Evolutionary conservation across 64 coral and sea anemone species (phyloP), one percentile per base, ranked within the genome.

Genomic region (Pocillopora verrucosa): DNA sequence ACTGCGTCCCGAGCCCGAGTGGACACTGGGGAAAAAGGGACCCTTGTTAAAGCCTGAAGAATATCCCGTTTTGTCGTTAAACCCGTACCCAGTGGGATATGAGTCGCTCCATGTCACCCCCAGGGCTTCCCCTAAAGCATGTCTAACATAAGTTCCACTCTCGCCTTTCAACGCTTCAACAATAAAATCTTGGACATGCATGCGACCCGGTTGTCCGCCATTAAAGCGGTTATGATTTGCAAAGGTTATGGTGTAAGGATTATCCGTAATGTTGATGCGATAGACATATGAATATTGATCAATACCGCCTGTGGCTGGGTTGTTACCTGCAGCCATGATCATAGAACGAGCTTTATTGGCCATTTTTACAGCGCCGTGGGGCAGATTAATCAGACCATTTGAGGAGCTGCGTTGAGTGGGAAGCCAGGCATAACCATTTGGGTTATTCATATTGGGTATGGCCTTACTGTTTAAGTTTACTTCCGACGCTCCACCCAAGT

Each of bases 391-490:
- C 14, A 84, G n/a, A 30, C 94, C 94, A 81, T 88, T 80, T 36
- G 35, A 59, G 10, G 84, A 82, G 2, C 10, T 86, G 13, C 95
- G 78, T 30, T 77, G 45, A 16, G 60, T 75, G 34, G 92, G 95
- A 59, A 63, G 89, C 95, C 95, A 98, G 15, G 87, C 88, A 57
- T 91, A 98, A 36, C 92, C 95, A 86, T 89, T 75, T 30, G 92
- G 92, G 59, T 94, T 88, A 74, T 98, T 98, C 92, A 98, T 98
- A 17, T 98, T 98, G 0, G 95, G 95, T 58, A 98, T 98, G 25
- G 89, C 89, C 79, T 80, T 74, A 41, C 94, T 98, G 9, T 74
- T 83, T 22, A 45, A 9, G 2, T 56, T 72, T 56, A 3, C 11
- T n/a, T 30, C 0, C 30, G 14, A 16, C 5, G 56, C 24, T 0